phyloP scores from a whole-genome alignment of 2,797 vertebrate species.

The Pseudochirops cupreus region DNA sequence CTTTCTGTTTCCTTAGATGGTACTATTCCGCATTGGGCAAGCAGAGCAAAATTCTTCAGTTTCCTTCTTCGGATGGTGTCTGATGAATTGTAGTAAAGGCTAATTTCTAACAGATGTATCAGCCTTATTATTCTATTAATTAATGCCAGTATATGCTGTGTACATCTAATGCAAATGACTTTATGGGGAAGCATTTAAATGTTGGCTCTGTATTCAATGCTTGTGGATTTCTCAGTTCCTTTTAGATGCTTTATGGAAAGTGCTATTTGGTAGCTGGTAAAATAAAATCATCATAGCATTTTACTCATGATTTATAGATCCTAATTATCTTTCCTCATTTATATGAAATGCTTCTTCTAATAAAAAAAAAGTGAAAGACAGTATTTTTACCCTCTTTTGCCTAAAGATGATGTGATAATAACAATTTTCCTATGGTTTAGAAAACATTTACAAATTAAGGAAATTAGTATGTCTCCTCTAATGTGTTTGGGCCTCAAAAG shows the following conservation, averaged over 20 bases:
- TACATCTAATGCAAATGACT: conserved; percentile 78
- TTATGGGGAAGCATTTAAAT: conserved; percentile 52
- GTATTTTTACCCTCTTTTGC: conserved; percentile 60
- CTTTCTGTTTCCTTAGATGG: conserved; percentile 13
- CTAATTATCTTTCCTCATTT: conserved; percentile 58
- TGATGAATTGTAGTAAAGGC: conserved; percentile 75
- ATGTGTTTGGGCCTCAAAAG: conserved; percentile 60
- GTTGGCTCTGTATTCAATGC: conserved; percentile 50
- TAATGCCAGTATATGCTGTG: conserved; percentile 77
- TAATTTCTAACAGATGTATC: conserved; percentile 79
- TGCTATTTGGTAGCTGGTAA: background rate
- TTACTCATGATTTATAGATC: conserved; percentile 53
- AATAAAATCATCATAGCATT: conserved; percentile 31
- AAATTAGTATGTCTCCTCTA: conserved; percentile 67
- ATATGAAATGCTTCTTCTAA: conserved; percentile 65
- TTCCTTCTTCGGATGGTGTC: conserved; percentile 60
- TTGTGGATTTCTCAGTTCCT: conserved; percentile 28
- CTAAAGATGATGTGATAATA: conserved; percentile 45
- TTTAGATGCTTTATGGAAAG: conserved; percentile 56
- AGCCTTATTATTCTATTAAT: conserved; percentile 75
- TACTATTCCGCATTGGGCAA: conserved; percentile 55
- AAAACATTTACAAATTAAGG: conserved; percentile 63
- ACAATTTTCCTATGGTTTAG: conserved; percentile 64
- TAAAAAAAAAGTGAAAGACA: conserved; percentile 44
- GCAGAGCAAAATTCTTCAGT: conserved; percentile 65